Evolutionary conservation across 2,888 invertebrate species (phyloP).

Genomic region (Tethea ocularis): DNA sequence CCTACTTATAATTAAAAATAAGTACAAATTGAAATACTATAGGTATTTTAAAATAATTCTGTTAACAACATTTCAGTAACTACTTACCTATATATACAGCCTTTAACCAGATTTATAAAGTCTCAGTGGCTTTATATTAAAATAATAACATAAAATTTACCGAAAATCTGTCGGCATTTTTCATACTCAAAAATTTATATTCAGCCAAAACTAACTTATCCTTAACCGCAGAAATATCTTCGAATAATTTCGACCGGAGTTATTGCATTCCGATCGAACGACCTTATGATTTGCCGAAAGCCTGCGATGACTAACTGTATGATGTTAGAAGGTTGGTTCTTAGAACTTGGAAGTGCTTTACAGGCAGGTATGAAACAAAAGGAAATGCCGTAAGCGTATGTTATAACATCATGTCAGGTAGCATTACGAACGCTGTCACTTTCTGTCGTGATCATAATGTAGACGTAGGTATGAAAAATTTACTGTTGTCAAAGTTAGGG

Average conservation of each 20-base stretch:
- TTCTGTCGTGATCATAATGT: no score
- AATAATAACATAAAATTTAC: no score
- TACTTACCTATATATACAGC: no score
- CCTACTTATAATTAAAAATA: no score
- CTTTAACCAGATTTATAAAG: no score
- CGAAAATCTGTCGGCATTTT: background rate
- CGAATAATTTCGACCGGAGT: constrained; percentile 20
- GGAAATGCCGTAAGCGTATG: constrained; percentile 58
- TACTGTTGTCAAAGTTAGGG: no score
- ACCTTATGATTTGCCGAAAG: constrained; percentile 49
- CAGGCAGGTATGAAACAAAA: constrained; percentile 48
- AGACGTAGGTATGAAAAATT: no score
- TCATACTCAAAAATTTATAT: background rate
- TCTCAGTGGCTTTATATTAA: no score
- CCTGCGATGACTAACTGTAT: constrained; percentile 60
- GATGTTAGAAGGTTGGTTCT: constrained; percentile 54
- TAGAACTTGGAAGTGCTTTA: constrained; percentile 42
- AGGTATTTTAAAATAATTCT: no score
- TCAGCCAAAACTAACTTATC: background rate
- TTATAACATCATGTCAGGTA: background rate
- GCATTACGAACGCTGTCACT: no score
- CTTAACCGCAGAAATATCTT: background rate
- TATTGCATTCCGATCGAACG: constrained; percentile 37
- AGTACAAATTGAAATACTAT: no score
- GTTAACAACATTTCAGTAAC: no score